These are phyloP conservation scores for Drosophila pandora DNA, from an alignment of 1,140 invertebrate genomes.

Conservation along the genomic window DNA sequence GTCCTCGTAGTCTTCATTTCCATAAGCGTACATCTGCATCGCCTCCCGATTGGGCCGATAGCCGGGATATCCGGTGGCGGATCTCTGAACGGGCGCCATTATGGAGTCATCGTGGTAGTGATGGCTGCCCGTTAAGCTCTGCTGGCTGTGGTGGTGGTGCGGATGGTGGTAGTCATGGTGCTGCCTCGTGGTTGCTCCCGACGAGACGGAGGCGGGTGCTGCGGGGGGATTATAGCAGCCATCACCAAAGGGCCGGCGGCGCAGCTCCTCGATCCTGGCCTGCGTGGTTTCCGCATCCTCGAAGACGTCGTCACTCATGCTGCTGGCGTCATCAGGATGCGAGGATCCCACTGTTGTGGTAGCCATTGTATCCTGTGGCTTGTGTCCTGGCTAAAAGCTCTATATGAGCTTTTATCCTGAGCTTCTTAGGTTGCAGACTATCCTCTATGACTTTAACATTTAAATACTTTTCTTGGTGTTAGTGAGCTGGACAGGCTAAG, in stretches of 20 bases:
- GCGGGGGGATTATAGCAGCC: constrained; percentile 75
- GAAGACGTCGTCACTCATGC: constrained; percentile 92
- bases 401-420: constrained; percentile 34
- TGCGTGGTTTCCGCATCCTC: constrained; percentile 85
- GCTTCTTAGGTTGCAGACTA: constrained; percentile 23
- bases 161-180: constrained; percentile 48
- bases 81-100: constrained; percentile 79
- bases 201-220: constrained; percentile 43
- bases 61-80: constrained; percentile 91
- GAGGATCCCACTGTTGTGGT: constrained; percentile 21
- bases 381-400: constrained; percentile 47
- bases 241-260: constrained; percentile 71
- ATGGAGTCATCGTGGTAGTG: constrained; percentile 76
- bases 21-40: constrained; percentile 84
- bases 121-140: constrained; percentile 77
- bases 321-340: constrained; percentile 85
- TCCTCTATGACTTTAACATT: constrained; percentile 35
- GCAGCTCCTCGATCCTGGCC: constrained; percentile 73
- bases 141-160: constrained; percentile 67
- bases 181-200: constrained; percentile 23
- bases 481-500: neutral
- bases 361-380: constrained; percentile 27
- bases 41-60: constrained; percentile 90
- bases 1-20: constrained; percentile 61
- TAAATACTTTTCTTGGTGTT: constrained; percentile 7